These are phyloP conservation scores for Chlorops oryzae DNA, from an alignment of 1,140 invertebrate species.

Conservation along the genomic window DNA sequence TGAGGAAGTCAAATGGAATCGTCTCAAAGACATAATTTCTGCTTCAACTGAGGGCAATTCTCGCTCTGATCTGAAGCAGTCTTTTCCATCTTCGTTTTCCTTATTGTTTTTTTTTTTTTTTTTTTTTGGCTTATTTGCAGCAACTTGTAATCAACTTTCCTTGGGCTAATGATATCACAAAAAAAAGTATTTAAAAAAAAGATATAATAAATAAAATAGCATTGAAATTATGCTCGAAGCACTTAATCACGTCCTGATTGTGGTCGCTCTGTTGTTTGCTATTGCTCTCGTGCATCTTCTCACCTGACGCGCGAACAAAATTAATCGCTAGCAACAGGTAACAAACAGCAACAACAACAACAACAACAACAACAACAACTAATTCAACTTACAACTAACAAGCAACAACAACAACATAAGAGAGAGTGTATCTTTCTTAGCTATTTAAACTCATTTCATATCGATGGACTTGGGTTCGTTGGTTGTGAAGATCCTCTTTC, in stretches of 20 bases:
- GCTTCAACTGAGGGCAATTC: too few relatives aligned
- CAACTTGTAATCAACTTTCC: constrained; percentile 1
- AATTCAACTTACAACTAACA: constrained; percentile 9
- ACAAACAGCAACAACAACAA: constrained; percentile 8
- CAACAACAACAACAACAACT: constrained; percentile 29
- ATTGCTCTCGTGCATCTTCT: constrained; percentile 23
- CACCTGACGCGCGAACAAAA: constrained; percentile 34
- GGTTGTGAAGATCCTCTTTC: background rate
- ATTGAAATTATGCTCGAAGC: too few relatives aligned
- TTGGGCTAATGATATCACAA: constrained; percentile 44
- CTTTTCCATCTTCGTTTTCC: too few relatives aligned
- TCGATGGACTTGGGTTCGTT: background rate
- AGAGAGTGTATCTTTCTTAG: too few relatives aligned
- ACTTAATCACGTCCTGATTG: too few relatives aligned
- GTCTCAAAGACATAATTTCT: too few relatives aligned
- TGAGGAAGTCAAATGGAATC: too few relatives aligned
- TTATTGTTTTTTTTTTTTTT: background rate
- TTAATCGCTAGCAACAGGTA: constrained; percentile 12
- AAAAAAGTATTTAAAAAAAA: constrained; percentile 21
- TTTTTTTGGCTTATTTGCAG: background rate
- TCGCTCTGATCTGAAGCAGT: too few relatives aligned
- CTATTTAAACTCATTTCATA: too few relatives aligned
- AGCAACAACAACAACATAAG: too few relatives aligned
- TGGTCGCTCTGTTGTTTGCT: constrained; percentile 1
- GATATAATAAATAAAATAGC: too few relatives aligned